Conservation (phyloP, 1,140 invertebrate genomes). For the Listronotus oregonensis region DNA sequence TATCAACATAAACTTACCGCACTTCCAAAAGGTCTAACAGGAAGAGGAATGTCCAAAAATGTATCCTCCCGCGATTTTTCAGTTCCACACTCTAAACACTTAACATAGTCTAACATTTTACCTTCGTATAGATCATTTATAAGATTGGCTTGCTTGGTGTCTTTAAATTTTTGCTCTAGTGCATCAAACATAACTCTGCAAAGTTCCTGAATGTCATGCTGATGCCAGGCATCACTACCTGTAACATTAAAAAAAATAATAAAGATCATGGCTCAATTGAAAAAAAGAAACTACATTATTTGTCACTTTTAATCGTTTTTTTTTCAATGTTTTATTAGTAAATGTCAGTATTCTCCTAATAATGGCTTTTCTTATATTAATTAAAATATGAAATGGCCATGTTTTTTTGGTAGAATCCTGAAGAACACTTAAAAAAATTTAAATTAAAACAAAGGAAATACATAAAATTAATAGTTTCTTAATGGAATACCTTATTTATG, state of each 20-base stretch:
- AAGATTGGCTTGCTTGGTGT: constrained; percentile 81
- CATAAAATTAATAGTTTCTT: too few relatives aligned
- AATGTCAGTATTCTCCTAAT: too few relatives aligned
- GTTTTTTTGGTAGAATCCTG: too few relatives aligned
- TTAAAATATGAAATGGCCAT: too few relatives aligned
- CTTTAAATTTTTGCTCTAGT: constrained; percentile 83
- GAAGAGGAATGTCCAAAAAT: constrained; percentile 88
- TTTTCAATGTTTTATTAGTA: too few relatives aligned
- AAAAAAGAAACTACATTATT: too few relatives aligned
- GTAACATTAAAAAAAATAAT: background rate
- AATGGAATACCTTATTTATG: too few relatives aligned
- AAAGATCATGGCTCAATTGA: too few relatives aligned
- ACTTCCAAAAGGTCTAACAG: constrained; percentile 84
- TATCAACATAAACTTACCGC: constrained; percentile 46
- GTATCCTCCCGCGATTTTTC: constrained; percentile 85
- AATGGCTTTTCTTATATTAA: too few relatives aligned
- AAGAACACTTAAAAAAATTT: too few relatives aligned
- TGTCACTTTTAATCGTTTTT: too few relatives aligned
- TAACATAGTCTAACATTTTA: constrained; percentile 91
- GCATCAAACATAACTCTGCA: constrained; percentile 89
- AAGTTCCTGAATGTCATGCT: constrained; percentile 85
- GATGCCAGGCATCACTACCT: constrained; percentile 84
- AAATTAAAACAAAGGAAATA: too few relatives aligned
- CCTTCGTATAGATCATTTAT: constrained; percentile 76
- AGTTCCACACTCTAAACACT: constrained; percentile 84